Evolutionary conservation across 2,888 invertebrate genomes (phyloP).

Genomic region (Philaethria dido): DNA sequence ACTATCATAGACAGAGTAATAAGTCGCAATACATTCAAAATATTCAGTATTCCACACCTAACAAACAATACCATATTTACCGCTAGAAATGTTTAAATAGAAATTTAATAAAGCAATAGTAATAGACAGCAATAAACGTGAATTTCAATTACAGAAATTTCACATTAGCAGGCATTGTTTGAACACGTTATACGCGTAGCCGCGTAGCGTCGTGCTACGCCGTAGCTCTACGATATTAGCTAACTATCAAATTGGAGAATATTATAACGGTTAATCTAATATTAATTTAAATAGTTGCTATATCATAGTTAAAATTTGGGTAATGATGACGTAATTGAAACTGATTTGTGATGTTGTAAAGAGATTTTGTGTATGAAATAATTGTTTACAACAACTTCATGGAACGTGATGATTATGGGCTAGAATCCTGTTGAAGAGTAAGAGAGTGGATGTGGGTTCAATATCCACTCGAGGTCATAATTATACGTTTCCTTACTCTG

Average conservation of each 20-base stretch:
- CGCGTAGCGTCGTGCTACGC: conserved; percentile 7
- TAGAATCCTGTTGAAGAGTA: no score
- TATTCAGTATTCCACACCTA: neutral
- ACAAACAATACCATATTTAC: neutral
- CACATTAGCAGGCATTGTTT: conserved; percentile 21
- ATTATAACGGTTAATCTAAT: conserved; percentile 9
- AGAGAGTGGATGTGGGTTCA: no score
- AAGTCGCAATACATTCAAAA: no score
- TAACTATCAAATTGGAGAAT: conserved; percentile 15
- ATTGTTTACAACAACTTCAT: no score
- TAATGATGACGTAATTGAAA: neutral
- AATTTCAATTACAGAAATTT: conserved; percentile 23
- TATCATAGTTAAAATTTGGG: neutral
- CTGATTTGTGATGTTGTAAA: no score
- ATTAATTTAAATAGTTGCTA: neutral
- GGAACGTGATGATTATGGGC: no score
- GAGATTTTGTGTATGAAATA: no score
- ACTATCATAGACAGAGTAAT: no score
- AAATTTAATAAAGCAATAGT: conserved; percentile 10
- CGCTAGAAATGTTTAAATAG: neutral
- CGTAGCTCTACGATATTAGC: conserved; percentile 20
- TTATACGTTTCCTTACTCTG: no score
- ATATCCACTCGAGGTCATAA: no score
- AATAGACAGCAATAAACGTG: conserved; percentile 5
- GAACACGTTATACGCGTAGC: conserved; percentile 12